Conservation (phyloP, 1,140 invertebrate species). For the Zaprionus africanus region DNA sequence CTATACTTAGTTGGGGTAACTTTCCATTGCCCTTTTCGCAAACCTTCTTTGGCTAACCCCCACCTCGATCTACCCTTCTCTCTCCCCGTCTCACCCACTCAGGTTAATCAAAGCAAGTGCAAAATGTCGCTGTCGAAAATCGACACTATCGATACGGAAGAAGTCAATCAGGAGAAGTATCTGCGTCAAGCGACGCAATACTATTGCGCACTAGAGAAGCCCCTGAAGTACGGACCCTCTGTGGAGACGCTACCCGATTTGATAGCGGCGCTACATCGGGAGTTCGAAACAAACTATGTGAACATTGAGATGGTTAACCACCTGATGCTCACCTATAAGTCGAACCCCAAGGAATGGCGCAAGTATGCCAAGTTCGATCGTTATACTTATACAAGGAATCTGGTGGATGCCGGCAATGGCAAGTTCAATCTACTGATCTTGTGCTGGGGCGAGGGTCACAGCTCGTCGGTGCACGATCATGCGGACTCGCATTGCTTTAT, state of each 20-base stretch:
- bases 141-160: constrained; percentile 68
- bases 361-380: constrained; percentile 98
- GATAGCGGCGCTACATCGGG: constrained; percentile 89
- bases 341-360: constrained; percentile 95
- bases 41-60: background rate
- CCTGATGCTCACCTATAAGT: constrained; percentile 94
- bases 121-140: constrained; percentile 80
- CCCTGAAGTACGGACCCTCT: constrained; percentile 75
- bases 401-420: constrained; percentile 97
- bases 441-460: constrained; percentile 98
- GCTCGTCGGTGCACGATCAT: constrained; percentile 98
- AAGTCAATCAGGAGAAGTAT: constrained; percentile 78
- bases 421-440: constrained; percentile 99
- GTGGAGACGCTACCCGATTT: constrained; percentile 89
- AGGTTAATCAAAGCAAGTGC: constrained; percentile 75
- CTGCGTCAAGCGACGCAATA: constrained; percentile 75
- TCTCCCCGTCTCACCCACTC: background rate
- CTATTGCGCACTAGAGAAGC: constrained; percentile 80
- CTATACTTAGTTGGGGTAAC: background rate
- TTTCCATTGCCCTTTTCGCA: background rate
- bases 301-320: constrained; percentile 95
- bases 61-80: background rate
- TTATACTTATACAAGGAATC: constrained; percentile 96
- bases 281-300: constrained; percentile 91
- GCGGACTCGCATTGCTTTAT: constrained; percentile 98